A percentile compares a stretch with the other conserved stretches of the same genome.
Evolutionary conservation across 2,113 vertebrate genomes (phyloP).

Genomic region (Marmota flaviventris): DNA sequence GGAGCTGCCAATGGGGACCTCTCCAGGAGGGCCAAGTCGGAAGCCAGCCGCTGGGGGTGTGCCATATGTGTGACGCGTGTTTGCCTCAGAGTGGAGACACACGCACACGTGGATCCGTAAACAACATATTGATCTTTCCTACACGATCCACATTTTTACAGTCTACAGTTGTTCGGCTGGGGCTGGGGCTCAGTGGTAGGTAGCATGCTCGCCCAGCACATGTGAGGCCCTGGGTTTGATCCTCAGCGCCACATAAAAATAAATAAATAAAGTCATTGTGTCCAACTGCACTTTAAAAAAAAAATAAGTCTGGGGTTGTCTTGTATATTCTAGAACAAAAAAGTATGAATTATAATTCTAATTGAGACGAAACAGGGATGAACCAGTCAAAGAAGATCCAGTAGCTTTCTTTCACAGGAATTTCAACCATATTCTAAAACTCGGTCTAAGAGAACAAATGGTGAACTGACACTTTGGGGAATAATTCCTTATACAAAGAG

Average conservation of each 20-base stretch:
- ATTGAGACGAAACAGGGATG: not conserved
- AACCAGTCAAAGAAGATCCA: not conserved
- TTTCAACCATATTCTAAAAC: not conserved
- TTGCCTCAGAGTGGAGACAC: not conserved
- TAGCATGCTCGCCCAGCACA: too few relatives aligned
- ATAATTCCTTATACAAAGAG: not conserved
- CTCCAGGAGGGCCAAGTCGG: accelerated
- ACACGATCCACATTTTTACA: not conserved
- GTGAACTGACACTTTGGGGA: not conserved
- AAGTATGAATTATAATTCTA: not conserved
- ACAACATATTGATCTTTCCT: not conserved
- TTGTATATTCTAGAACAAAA: not conserved
- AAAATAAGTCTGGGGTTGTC: not conserved
- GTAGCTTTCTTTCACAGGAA: not conserved
- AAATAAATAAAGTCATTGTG: too few relatives aligned
- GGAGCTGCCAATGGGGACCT: not conserved
- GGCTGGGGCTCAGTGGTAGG: too few relatives aligned
- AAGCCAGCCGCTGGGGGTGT: not conserved
- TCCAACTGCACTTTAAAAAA: too few relatives aligned
- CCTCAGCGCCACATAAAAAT: too few relatives aligned
- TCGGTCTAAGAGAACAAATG: not conserved
- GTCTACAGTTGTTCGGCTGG: not conserved
- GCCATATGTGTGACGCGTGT: not conserved
- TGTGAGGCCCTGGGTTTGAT: too few relatives aligned
- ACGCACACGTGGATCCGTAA: too few relatives aligned